phyloP scores from a whole-genome alignment of 2,888 invertebrate species.

The Rhagonycha fulva region DNA sequence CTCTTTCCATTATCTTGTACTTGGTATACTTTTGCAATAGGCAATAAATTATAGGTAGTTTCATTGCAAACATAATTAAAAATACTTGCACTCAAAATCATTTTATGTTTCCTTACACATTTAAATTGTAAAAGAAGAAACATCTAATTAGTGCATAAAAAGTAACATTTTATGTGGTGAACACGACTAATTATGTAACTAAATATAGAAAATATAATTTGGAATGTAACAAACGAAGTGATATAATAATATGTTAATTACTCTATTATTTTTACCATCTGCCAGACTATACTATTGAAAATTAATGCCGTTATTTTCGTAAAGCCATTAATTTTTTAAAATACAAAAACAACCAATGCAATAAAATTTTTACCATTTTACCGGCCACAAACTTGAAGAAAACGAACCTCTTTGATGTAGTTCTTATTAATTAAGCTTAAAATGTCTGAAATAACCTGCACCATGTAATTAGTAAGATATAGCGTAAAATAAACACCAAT shows the following conservation, averaged over 20 bases:
- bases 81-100: background rate
- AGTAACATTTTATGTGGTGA: background rate
- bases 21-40: background rate
- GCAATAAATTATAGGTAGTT: background rate
- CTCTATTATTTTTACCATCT: background rate
- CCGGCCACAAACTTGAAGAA: background rate
- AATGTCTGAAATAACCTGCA: background rate
- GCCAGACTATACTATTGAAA: background rate
- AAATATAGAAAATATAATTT: background rate
- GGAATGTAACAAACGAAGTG: background rate
- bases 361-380: background rate
- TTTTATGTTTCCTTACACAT: background rate
- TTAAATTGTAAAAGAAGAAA: background rate
- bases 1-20: background rate
- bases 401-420: constrained; percentile 1
- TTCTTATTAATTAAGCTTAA: background rate
- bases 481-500: background rate
- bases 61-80: background rate
- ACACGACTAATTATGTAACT: background rate
- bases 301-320: background rate
- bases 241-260: constrained; percentile 4
- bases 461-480: background rate
- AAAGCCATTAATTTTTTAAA: background rate
- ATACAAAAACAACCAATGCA: background rate
- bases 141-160: background rate